A percentile compares a stretch with the other conserved stretches of the same genome.
These are phyloP conservation scores for Heliocidaris tuberculata DNA, from an alignment of 35 echinoderm and acorn worm species.

Conservation along the genomic window DNA sequence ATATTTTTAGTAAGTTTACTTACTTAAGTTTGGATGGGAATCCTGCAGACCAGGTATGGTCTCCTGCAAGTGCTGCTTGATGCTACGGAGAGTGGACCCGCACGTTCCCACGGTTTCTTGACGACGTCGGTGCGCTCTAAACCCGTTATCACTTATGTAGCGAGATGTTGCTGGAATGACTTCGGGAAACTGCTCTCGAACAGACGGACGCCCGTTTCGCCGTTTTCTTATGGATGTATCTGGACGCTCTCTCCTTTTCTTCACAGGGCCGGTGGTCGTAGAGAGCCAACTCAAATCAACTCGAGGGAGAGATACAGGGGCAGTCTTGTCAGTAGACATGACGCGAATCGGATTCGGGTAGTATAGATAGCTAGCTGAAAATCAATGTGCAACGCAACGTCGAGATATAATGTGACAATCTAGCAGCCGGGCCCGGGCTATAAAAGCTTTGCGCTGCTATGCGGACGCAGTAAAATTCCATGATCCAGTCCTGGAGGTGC, in stretches of 20 bases:
- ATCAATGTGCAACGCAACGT: too few relatives aligned
- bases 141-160: not conserved
- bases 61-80: not conserved
- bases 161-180: not conserved
- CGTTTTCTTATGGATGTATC: not conserved
- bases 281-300: constrained; percentile 19
- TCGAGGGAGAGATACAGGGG: not conserved
- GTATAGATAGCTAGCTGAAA: too few relatives aligned
- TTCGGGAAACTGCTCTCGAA: not conserved
- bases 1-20: too few relatives aligned
- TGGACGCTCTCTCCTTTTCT: not conserved
- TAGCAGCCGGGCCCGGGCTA: too few relatives aligned
- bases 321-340: not conserved
- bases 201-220: not conserved
- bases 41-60: not conserved
- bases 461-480: too few relatives aligned
- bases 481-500: too few relatives aligned
- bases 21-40: not conserved
- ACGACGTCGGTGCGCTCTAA: not conserved
- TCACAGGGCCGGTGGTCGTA: not conserved
- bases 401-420: too few relatives aligned
- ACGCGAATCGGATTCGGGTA: not conserved
- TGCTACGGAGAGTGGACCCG: not conserved
- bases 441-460: too few relatives aligned
- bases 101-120: not conserved